phyloP scores from a whole-genome alignment of 2,797 vertebrate species.

The Microtus obscurus region DNA sequence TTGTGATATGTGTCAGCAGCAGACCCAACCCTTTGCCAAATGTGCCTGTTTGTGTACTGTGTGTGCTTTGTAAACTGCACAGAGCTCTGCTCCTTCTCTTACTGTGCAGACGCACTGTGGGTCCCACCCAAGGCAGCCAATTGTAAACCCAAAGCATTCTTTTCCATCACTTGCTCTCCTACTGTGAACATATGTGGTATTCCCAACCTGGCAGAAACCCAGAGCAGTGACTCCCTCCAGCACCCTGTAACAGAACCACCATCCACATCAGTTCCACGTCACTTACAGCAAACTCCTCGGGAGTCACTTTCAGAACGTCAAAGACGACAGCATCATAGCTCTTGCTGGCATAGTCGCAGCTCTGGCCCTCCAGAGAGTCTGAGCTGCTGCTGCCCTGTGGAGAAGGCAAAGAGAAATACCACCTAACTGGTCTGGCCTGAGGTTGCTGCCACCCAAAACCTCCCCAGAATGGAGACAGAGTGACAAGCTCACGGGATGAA shows the following conservation, averaged over 20 bases:
- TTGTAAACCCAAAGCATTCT: background rate
- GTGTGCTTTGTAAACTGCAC: background rate
- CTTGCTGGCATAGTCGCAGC: conserved; percentile 95
- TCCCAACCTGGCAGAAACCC: background rate
- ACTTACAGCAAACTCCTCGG: conserved; percentile 98
- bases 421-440: background rate
- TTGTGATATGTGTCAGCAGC: background rate
- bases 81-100: background rate
- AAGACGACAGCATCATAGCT: conserved; percentile 98
- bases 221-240: background rate
- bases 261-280: background rate
- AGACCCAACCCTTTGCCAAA: background rate
- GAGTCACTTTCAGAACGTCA: conserved; percentile 97
- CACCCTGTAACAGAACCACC: background rate
- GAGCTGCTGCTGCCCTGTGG: conserved; percentile 95
- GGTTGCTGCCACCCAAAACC: background rate
- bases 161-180: background rate
- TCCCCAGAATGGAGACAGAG: background rate
- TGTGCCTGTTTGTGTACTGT: background rate
- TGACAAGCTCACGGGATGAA: accelerated
- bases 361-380: conserved; percentile 95
- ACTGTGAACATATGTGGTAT: background rate
- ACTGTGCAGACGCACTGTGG: background rate
- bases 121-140: background rate
- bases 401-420: background rate